Evolutionary conservation across 2,888 invertebrate genomes (phyloP).

Genomic region (Lypha dubia): DNA sequence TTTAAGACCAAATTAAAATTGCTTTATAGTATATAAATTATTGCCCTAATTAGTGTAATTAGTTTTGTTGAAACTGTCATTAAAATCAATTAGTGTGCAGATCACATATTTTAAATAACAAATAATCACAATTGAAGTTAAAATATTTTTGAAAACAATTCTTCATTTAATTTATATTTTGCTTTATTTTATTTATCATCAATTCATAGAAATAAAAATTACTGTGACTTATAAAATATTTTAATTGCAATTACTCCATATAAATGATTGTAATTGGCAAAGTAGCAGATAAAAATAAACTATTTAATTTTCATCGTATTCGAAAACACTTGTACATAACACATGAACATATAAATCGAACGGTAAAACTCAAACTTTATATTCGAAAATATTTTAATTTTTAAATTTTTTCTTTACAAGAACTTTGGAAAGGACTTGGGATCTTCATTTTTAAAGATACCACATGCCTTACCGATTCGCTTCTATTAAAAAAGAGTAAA

Average conservation of each 20-base stretch:
- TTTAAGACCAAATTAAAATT: background rate
- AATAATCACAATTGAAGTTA: background rate
- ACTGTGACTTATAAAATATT: slow-evolving; percentile 35
- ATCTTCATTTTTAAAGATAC: too few species aligned
- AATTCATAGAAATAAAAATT: slow-evolving; percentile 47
- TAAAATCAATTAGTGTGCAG: background rate
- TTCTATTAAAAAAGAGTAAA: too few species aligned
- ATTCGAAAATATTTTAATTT: too few species aligned
- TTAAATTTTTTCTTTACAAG: too few species aligned
- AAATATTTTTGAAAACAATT: background rate
- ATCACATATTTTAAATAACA: background rate
- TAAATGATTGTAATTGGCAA: slow-evolving; percentile 27
- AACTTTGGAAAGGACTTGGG: too few species aligned
- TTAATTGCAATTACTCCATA: slow-evolving; percentile 49
- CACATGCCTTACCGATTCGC: too few species aligned
- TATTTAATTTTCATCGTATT: slow-evolving; percentile 7
- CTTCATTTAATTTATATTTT: background rate
- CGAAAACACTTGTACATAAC: background rate
- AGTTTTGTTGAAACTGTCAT: background rate
- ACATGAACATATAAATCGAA: background rate
- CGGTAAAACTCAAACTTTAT: too few species aligned
- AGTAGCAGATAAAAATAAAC: slow-evolving; percentile 5
- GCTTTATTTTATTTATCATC: slow-evolving; percentile 11
- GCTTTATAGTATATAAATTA: background rate
- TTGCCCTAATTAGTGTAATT: background rate